phyloP scores from a whole-genome alignment of 1,140 invertebrate species.

The Paraescarpia echinospica region DNA sequence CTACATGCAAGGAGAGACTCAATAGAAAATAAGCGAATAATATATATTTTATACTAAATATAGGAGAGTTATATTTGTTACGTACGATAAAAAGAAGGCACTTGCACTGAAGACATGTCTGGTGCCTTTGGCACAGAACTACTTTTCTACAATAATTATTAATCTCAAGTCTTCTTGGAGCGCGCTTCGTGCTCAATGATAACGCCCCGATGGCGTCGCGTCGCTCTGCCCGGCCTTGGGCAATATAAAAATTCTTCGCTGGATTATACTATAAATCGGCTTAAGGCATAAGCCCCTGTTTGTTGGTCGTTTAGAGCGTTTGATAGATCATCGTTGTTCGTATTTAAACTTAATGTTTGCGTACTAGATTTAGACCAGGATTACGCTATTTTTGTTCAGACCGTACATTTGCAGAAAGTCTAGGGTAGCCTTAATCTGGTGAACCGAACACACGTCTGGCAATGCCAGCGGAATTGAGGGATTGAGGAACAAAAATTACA shows the following conservation, averaged over 20 bases:
- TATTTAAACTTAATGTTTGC: not conserved
- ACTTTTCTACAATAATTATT: too few relatives aligned
- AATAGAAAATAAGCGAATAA: too few relatives aligned
- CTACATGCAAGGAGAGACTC: too few relatives aligned
- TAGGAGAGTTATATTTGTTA: too few relatives aligned
- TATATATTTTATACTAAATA: too few relatives aligned
- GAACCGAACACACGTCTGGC: not conserved
- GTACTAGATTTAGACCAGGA: not conserved
- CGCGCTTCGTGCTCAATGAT: not conserved
- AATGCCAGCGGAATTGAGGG: not conserved
- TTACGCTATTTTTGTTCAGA: not conserved
- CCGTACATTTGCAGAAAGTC: not conserved
- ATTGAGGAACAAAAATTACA: not conserved
- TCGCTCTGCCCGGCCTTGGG: not conserved
- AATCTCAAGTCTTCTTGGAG: not conserved
- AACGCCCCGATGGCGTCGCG: not conserved
- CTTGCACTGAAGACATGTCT: too few relatives aligned
- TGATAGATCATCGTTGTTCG: not conserved
- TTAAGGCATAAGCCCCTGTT: not conserved
- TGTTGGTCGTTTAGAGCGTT: not conserved
- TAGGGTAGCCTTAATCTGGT: not conserved
- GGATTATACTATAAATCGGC: not conserved
- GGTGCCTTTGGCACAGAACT: too few relatives aligned
- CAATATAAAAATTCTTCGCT: slow-evolving; percentile 1
- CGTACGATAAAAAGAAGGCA: too few relatives aligned